Percentiles rank a stretch among this genome's conserved stretches.
Evolutionary conservation across 2,888 invertebrate species (phyloP).

Genomic region (Catocala nupta): DNA sequence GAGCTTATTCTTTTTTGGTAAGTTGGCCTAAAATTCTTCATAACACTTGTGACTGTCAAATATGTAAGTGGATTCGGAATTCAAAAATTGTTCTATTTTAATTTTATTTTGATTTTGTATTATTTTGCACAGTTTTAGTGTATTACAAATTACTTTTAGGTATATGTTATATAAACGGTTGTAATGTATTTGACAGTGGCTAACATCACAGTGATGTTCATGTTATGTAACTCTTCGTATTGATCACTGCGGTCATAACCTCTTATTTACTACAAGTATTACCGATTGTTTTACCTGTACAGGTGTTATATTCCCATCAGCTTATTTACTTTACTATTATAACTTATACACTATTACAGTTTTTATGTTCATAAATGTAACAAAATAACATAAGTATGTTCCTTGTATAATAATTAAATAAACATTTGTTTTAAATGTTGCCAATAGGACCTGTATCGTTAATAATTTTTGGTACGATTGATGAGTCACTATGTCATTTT

Average conservation of each 20-base stretch:
- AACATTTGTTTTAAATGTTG: too few relatives aligned
- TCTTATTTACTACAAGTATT: conserved; percentile 17
- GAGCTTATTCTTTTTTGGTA: conserved; percentile 20
- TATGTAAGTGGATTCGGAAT: conserved; percentile 34
- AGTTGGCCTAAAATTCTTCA: conserved; percentile 18
- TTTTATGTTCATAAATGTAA: too few relatives aligned
- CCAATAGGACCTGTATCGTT: too few relatives aligned
- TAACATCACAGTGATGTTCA: conserved; percentile 23
- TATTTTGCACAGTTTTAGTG: not conserved
- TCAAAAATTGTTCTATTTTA: conserved; percentile 11
- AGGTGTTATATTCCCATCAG: not conserved
- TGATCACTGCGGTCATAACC: conserved; percentile 62
- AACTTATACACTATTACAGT: too few relatives aligned
- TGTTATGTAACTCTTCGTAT: conserved; percentile 74
- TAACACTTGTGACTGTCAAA: conserved; percentile 27
- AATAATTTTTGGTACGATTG: too few relatives aligned
- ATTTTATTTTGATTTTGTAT: not conserved
- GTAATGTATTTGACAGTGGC: conserved; percentile 1
- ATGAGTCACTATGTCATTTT: too few relatives aligned
- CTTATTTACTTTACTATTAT: too few relatives aligned
- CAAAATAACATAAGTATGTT: too few relatives aligned
- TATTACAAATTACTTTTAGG: not conserved
- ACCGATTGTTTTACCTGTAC: conserved; percentile 3
- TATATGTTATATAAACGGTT: not conserved
- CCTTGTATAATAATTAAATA: too few relatives aligned